Conservation (phyloP, 2,113 vertebrate species). For the Cathartes aura region DNA sequence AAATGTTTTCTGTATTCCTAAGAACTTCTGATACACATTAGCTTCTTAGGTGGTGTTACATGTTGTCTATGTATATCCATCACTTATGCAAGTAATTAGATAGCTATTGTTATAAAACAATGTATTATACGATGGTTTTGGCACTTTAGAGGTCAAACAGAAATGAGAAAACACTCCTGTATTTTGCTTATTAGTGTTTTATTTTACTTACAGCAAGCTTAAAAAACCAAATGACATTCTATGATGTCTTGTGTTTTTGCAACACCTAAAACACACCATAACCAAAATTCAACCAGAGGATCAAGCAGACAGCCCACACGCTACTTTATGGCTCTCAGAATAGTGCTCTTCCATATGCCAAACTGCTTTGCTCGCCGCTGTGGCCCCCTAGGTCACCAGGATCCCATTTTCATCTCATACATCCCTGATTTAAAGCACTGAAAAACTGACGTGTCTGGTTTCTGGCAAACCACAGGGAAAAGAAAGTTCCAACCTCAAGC, state of each 20-base stretch:
- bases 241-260: not conserved
- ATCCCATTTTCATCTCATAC: not conserved
- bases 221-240: not conserved
- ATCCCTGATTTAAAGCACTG: not conserved
- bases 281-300: not conserved
- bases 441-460: not conserved
- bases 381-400: not conserved
- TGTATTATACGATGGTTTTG: not conserved
- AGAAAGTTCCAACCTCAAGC: not conserved
- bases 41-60: not conserved
- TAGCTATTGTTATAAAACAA: not conserved
- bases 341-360: not conserved
- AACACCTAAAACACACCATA: not conserved
- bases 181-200: not conserved
- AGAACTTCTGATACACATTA: not conserved
- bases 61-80: not conserved
- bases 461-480: conserved; percentile 15
- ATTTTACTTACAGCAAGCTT: not conserved
- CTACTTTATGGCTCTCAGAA: not conserved
- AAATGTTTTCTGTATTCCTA: not conserved
- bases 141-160: not conserved
- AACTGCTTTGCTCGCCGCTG: not conserved
- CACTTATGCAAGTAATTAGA: not conserved
- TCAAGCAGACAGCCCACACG: not conserved
- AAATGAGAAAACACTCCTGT: not conserved